Conservation (phyloP, 2,113 vertebrate species). For the Odobenus rosmarus region DNA sequence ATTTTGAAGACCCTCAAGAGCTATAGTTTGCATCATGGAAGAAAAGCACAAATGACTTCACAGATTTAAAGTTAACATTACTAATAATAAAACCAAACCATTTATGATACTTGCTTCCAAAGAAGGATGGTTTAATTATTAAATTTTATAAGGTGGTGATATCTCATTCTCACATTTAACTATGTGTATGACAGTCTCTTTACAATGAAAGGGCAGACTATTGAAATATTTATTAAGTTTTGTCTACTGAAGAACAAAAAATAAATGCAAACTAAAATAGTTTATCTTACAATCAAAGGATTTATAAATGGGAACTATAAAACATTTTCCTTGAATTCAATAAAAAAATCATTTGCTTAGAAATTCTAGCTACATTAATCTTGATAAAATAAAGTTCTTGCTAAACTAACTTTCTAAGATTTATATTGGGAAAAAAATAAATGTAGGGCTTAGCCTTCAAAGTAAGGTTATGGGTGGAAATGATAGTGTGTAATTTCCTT, state of each 20-base stretch:
- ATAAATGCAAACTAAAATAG: not conserved
- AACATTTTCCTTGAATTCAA: not conserved
- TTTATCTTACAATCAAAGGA: not conserved
- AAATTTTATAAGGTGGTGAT: not conserved
- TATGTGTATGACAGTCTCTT: not conserved
- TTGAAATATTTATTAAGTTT: conserved; percentile 27
- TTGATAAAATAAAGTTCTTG: not conserved
- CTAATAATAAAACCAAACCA: not conserved
- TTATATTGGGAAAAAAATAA: not conserved
- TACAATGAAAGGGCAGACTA: not conserved
- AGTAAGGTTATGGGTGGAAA: not conserved
- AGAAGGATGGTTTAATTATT: conserved; percentile 40
- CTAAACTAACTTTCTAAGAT: not conserved
- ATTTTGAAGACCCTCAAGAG: not conserved
- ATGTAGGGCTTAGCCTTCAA: not conserved
- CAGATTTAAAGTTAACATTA: conserved; percentile 25
- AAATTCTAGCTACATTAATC: not conserved
- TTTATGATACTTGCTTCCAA: not conserved
- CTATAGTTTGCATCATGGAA: not conserved
- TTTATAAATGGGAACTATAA: not conserved
- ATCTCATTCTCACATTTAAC: not conserved
- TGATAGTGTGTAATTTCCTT: not conserved
- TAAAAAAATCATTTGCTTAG: not conserved
- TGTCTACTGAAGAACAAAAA: not conserved
- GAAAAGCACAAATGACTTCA: not conserved